Base-by-base conservation (phyloP, 37 sponge, comb jelly and placozoan genomes). In the Aplysina aerophoba region DNA sequence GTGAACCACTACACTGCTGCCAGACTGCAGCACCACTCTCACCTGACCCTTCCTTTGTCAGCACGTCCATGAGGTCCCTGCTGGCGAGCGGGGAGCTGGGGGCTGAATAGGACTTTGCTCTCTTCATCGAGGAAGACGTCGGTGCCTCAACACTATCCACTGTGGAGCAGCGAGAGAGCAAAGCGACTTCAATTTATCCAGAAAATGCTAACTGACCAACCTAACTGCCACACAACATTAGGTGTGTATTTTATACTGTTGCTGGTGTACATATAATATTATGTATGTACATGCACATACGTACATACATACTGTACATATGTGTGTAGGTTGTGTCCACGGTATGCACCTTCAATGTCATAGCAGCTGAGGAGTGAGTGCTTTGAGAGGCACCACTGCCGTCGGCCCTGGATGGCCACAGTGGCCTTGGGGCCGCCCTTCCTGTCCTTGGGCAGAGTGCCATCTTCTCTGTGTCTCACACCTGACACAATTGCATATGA, bases 361-460 rank as follows among this genome's bases (percentile, higher is more conserved):
- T 36, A 75, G 78, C 78, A 75, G 78, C 41, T 75, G 25, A 75
- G 54, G 17, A 75, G 25, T 5, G 78, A 75, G 53, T 75, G 78
- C 53, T 75, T 75, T 75, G 78, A n/a, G 13, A 25, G 41, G 38
- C 54, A 75, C n/a, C 37, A 44, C 25, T 75, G 78, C 50, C 40
- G 35, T 3, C 78, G 78, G 2, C 44, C 78, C 20, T 24, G 78
- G 21, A 75, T 53, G 44, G 44, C 37, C 44, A 75, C 40, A 19
- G 13, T 24, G 15, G 78, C 37, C 14, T 75, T 75, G 21, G 44
- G 22, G 25, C 24, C 37, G 3, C 44, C 8, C 25, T 40, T 75
- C 53, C 78, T 75, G 35, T 24, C 44, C 37, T 36, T 75, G 21
- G 41, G 44, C 15, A 50, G 24, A 31, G 39, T 53, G 19, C 22